Base-by-base conservation (phyloP, 53 echinoderm and acorn worm species). In the Mesocentrotus franciscanus region DNA sequence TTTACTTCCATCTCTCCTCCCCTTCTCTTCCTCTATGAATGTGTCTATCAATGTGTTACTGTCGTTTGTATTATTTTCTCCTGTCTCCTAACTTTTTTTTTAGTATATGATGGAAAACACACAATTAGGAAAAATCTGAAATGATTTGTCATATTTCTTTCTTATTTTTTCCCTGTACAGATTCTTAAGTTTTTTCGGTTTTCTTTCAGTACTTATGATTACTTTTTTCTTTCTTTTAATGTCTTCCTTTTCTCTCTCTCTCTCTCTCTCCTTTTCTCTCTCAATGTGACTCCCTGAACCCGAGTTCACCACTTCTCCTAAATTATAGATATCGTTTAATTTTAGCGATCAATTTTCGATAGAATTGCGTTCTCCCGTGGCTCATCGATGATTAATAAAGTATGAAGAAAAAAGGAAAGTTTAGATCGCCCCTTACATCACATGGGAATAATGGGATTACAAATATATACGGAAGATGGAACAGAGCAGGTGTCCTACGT, bases 1-100 rank as follows among this genome's bases (percentile, higher is more conserved):
- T 8, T n/a, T n/a, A n/a, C n/a, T n/a, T n/a, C n/a, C n/a, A n/a
- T 59, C 89, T 89, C 89, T 89, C 89, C 57, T 55, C 56, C 55
- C 56, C 8, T 4, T 22, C 10, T 56, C 26, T 89, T 56, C 9
- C 0, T 56, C 60, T 9, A 57, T 56, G 12, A n/a, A n/a, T n/a
- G n/a, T n/a, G n/a, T n/a, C n/a, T n/a, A n/a, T n/a, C n/a, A n/a
- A n/a, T n/a, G n/a, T n/a, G n/a, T n/a, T n/a, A n/a, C n/a, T n/a
- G n/a, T n/a, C n/a, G n/a, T n/a, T n/a, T n/a, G n/a, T n/a, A n/a
- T n/a, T n/a, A n/a, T n/a, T n/a, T n/a, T n/a, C n/a, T n/a, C n/a
- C n/a, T n/a, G n/a, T n/a, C n/a, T n/a, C n/a, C n/a, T n/a, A n/a
- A n/a, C n/a, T n/a, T n/a, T n/a, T n/a, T n/a, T n/a, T n/a, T n/a